phyloP scores from a whole-genome alignment of 2,113 vertebrate genomes.

The Bos javanicus region DNA sequence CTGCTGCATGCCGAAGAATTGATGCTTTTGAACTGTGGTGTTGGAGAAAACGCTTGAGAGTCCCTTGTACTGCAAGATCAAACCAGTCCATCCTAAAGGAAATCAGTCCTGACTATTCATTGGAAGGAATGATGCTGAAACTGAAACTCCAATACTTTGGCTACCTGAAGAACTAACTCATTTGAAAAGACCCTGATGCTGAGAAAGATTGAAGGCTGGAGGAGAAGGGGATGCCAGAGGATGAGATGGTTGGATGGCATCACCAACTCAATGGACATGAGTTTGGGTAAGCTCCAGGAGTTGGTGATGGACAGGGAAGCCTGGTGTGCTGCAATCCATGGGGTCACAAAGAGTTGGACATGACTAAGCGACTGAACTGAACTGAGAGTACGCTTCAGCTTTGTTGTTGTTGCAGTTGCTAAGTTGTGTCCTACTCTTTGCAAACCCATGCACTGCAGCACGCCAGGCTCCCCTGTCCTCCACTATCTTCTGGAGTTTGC shows the following conservation, averaged over 20 bases:
- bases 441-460: neutral
- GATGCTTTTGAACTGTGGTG: neutral
- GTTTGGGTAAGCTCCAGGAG: neutral
- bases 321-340: neutral
- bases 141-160: neutral
- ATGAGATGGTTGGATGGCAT: neutral
- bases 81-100: neutral
- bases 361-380: neutral
- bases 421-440: neutral
- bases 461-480: neutral
- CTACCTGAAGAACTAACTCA: neutral
- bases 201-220: neutral
- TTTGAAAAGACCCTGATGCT: neutral
- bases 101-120: neutral
- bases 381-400: neutral
- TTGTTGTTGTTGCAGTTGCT: neutral
- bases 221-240: neutral
- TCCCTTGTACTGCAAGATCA: neutral
- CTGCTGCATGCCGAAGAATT: fast-evolving
- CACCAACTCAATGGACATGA: neutral
- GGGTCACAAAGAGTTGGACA: neutral
- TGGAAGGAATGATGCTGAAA: neutral
- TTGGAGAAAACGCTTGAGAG: neutral
- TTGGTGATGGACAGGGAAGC: neutral
- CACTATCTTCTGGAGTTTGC: neutral